Percentiles rank a stretch among this genome's conserved stretches.
Evolutionary conservation across 2,888 invertebrate species (phyloP).

Genomic region (Ormyrus rosae): DNA sequence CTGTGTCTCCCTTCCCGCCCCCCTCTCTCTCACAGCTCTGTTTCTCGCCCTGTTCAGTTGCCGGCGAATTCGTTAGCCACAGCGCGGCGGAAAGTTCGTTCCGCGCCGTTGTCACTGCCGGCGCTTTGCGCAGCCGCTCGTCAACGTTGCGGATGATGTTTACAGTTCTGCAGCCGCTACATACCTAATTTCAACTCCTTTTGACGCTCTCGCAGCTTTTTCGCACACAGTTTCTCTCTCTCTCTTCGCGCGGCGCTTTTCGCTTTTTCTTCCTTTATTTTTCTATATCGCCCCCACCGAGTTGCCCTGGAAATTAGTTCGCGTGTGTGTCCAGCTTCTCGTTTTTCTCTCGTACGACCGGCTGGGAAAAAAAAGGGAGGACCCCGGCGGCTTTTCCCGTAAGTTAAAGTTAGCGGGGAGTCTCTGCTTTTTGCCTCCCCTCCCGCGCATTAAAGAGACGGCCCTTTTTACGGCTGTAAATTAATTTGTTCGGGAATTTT

Average conservation of each 20-base stretch:
- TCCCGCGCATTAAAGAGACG: background rate
- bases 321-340: background rate
- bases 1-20: no score
- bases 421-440: background rate
- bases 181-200: constrained; percentile 45
- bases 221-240: no score
- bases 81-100: constrained; percentile 9
- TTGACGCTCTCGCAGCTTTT: background rate
- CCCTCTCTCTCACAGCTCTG: no score
- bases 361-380: no score
- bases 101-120: background rate
- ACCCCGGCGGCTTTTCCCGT: background rate
- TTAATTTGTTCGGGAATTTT: constrained; percentile 27
- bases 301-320: constrained; percentile 36
- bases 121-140: background rate
- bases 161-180: background rate
- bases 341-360: background rate
- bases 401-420: constrained; percentile 3
- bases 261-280: background rate
- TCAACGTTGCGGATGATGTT: constrained; percentile 11
- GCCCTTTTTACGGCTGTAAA: background rate
- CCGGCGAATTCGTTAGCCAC: constrained; percentile 12
- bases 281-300: constrained; percentile 6
- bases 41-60: background rate
- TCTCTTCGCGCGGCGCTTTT: background rate